Base-by-base conservation (phyloP, 2,113 vertebrate species). In the Forbesichthys papilliferus region DNA sequence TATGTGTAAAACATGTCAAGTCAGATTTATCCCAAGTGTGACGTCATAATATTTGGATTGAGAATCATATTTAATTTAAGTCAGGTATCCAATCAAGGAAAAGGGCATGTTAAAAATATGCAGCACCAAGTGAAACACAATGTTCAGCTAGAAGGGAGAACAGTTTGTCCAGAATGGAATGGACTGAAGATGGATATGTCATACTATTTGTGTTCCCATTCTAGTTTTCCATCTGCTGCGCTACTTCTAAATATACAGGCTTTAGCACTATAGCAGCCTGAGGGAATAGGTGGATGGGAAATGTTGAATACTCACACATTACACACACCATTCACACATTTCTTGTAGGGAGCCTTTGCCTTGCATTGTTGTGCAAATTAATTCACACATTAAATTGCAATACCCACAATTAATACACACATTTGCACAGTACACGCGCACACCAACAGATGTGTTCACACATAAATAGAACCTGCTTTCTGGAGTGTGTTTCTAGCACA, bases 381-480 rank as follows among this genome's bases (percentile, higher is more conserved):
- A 61, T 13, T 51, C n/a, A 3, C 61, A 55, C 68, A 64, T 74
- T 49, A 54, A 69, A 63, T 48, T 61, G 16, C 49, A 58, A 59
- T 34, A 65, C 61, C 53, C n/a, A 59, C 36, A 18, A 49, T 62
- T 55, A 49, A n/a, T 18, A 69, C 48, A 71, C 18, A 53, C 63
- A 49, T 11, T 11, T 14, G 49, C 11, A 52, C 49, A 11, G 10
- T 20, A 27, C 62, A 64, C 6, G 9, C 27, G 42, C 27, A 27
- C 55, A 61, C 59, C 65, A 55, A 53, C 27, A 70, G 57, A 61
- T 46, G 54, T 54, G 27, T 70, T 54, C 47, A 71, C 71, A 48
- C 18, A 57, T 33, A 52, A 36, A 48, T 18, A 68, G 48, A 1
- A 3, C 5, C 33, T 11, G 20, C 20, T 78, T 48, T 72, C 42